Evolutionary conservation across 2,888 invertebrate species (phyloP).

Genomic region (Agrotis ipsilon): DNA sequence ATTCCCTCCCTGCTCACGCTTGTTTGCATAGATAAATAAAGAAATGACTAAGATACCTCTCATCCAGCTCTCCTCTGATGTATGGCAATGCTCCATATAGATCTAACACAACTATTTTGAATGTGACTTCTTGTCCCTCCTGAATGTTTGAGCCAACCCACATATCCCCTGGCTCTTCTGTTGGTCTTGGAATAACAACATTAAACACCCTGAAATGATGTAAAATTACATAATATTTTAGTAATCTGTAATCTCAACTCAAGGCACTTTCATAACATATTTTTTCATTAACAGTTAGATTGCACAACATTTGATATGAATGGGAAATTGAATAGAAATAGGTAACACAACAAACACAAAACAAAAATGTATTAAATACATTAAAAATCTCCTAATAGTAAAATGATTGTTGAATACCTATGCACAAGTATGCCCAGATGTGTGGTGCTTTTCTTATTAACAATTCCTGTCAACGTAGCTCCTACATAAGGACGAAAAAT

Average conservation of each 20-base stretch:
- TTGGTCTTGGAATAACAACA: conserved; percentile 92
- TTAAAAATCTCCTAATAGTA: neutral
- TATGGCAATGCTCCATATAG: conserved; percentile 92
- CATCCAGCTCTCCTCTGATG: conserved; percentile 91
- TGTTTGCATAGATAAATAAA: too few relatives aligned
- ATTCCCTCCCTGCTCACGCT: neutral
- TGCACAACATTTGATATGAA: conserved; percentile 36
- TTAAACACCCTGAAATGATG: conserved; percentile 91
- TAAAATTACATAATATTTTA: conserved; percentile 20
- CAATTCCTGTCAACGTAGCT: conserved; percentile 91
- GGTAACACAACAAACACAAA: conserved; percentile 2
- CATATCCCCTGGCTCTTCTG: conserved; percentile 84
- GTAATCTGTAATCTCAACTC: too few relatives aligned
- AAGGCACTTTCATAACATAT: neutral
- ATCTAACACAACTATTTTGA: conserved; percentile 91
- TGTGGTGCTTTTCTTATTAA: conserved; percentile 93
- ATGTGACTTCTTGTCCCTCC: conserved; percentile 92
- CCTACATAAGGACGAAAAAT: conserved; percentile 92
- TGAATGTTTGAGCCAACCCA: conserved; percentile 91
- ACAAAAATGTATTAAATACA: neutral
- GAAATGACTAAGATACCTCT: conserved; percentile 76
- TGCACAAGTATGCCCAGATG: conserved; percentile 94
- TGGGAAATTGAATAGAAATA: neutral
- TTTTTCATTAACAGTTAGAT: neutral
- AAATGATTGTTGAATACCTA: conserved; percentile 72